phyloP scores from a whole-genome alignment of 2,113 vertebrate genomes.

The Tor tambroides region DNA sequence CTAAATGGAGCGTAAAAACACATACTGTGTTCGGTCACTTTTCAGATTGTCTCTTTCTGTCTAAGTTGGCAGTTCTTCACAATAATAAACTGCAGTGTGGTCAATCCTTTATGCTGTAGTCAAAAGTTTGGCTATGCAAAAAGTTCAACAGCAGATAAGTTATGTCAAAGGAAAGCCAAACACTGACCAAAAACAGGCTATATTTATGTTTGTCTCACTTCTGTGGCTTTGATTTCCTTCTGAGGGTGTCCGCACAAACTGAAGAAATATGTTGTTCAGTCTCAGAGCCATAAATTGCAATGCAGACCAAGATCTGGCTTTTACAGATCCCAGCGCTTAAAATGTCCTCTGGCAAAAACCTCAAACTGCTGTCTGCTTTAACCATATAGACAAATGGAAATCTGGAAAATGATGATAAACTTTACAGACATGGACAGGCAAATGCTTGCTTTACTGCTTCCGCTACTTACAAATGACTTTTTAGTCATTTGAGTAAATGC shows the following conservation, averaged over 20 bases:
- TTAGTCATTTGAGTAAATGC: background rate
- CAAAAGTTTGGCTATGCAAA: background rate
- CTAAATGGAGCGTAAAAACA: background rate
- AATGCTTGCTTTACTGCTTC: background rate
- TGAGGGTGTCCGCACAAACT: background rate
- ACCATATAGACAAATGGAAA: background rate
- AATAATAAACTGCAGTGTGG: background rate
- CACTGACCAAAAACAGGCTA: background rate
- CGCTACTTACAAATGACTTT: background rate
- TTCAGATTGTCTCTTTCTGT: background rate
- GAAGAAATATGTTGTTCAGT: background rate
- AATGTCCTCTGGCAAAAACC: background rate
- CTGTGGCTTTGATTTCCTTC: background rate
- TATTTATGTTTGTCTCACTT: slow-evolving; percentile 10
- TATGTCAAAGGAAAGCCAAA: background rate
- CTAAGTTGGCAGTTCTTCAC: background rate
- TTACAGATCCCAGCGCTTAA: background rate
- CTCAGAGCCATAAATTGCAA: background rate
- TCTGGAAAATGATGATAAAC: background rate
- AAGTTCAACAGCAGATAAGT: background rate
- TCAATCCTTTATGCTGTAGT: background rate
- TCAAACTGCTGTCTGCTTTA: background rate
- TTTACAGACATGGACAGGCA: background rate
- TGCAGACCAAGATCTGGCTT: background rate
- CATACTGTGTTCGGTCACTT: background rate